phyloP scores from a whole-genome alignment of 2,113 vertebrate species.

The Tympanuchus pallidicinctus region DNA sequence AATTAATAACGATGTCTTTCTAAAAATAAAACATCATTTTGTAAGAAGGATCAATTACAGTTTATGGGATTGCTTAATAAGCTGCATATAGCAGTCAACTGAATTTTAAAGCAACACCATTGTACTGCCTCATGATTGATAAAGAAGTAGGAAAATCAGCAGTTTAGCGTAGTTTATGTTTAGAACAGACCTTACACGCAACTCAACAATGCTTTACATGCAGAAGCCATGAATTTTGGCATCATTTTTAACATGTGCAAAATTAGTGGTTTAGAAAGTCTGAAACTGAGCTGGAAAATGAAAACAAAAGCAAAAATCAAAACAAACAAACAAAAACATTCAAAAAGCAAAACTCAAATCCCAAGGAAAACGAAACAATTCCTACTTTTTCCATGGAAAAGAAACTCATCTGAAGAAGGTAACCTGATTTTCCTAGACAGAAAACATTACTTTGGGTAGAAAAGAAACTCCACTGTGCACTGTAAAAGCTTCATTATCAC shows the following conservation, averaged over 20 bases:
- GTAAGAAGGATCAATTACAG: not conserved
- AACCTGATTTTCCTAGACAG: not conserved
- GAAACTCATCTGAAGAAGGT: not conserved
- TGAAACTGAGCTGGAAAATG: not conserved
- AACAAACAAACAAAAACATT: no score
- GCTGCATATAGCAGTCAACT: not conserved
- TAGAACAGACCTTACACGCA: not conserved
- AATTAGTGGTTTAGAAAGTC: not conserved
- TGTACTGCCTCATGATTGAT: not conserved
- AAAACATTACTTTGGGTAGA: not conserved
- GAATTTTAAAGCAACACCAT: not conserved
- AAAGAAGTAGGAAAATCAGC: not conserved
- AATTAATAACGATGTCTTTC: not conserved
- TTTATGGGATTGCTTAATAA: not conserved
- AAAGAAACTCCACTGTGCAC: not conserved
- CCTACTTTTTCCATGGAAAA: not conserved
- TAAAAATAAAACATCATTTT: not conserved
- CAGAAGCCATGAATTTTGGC: not conserved
- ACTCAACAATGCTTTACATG: not conserved
- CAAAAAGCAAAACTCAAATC: no score
- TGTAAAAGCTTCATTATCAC: not conserved
- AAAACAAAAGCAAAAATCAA: not conserved
- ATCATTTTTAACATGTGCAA: not conserved
- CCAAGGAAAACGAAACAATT: not conserved
- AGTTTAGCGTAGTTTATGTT: not conserved